Percentiles rank a stretch among this genome's conserved stretches.
phyloP scores from a whole-genome alignment of 2,113 vertebrate species.

The Tor tambroides region DNA sequence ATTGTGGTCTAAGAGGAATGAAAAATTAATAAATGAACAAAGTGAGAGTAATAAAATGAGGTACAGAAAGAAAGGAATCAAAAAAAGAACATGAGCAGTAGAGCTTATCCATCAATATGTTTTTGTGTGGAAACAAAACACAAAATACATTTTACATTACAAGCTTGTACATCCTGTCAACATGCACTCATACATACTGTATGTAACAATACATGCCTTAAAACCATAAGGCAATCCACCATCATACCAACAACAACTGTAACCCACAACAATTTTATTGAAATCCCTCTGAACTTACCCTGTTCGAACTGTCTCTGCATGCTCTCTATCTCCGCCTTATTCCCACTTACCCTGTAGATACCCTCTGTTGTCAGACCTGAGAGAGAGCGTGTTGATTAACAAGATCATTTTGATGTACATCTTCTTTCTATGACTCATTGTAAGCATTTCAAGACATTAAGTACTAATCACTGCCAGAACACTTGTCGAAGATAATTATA shows the following conservation, averaged over 20 bases:
- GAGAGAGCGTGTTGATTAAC: conserved; percentile 26
- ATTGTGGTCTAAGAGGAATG: conserved; percentile 80
- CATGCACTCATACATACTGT: background rate
- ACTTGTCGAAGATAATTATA: background rate
- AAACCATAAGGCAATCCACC: background rate
- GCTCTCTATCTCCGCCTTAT: conserved; percentile 97
- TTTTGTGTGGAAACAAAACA: conserved; percentile 26
- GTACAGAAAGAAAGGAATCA: conserved; percentile 35
- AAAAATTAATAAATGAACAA: background rate
- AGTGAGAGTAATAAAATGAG: background rate
- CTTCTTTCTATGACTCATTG: background rate
- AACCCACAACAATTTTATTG: background rate
- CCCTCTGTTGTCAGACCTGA: conserved; percentile 92
- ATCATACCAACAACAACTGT: background rate
- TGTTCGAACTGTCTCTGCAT: conserved; percentile 98
- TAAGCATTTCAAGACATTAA: background rate
- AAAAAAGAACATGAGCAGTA: background rate
- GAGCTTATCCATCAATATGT: conserved; percentile 36
- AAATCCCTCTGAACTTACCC: conserved; percentile 74
- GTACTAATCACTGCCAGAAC: background rate
- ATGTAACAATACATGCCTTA: background rate
- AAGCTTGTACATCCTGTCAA: background rate
- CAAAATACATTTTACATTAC: background rate
- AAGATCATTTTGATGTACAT: background rate
- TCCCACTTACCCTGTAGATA: conserved; percentile 93